phyloP scores from a whole-genome alignment of 1,140 invertebrate species.

The Drosophila serrata region DNA sequence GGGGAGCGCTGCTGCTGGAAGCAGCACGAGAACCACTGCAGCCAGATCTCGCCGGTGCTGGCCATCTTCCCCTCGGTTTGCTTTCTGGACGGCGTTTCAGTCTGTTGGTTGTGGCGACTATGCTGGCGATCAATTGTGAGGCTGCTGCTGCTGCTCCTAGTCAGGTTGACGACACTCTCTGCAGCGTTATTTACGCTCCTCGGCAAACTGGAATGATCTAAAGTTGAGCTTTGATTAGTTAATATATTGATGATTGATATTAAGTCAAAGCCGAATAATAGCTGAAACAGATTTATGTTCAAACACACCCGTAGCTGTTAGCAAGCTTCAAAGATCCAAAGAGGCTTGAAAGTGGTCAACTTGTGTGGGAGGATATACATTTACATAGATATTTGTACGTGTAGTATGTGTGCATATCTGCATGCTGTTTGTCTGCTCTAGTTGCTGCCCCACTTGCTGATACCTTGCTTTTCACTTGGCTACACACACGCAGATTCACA shows the following conservation, averaged over 20 bases:
- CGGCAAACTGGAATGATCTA: conserved; percentile 25
- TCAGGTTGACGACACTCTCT: conserved; percentile 56
- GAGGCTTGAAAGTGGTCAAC: conserved; percentile 2
- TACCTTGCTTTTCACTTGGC: conserved; percentile 61
- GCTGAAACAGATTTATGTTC: background rate
- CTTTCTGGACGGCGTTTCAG: conserved; percentile 57
- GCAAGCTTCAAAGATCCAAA: conserved; percentile 22
- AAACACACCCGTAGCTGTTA: background rate
- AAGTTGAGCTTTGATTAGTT: conserved; percentile 13
- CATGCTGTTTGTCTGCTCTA: conserved; percentile 59
- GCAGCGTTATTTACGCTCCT: conserved; percentile 44
- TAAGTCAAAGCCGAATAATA: background rate
- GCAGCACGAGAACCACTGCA: conserved; percentile 94
- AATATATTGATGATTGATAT: too few species aligned
- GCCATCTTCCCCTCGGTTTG: conserved; percentile 86
- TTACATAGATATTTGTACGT: background rate
- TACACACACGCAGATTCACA: conserved; percentile 32
- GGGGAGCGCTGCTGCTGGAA: conserved; percentile 90
- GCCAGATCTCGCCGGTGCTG: conserved; percentile 91
- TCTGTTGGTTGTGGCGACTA: conserved; percentile 49
- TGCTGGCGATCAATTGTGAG: conserved; percentile 39
- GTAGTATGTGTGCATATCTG: conserved; percentile 3
- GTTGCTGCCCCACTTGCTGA: conserved; percentile 52
- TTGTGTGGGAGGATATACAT: conserved; percentile 15
- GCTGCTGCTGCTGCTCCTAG: conserved; percentile 50